These are phyloP conservation scores for Hypothenemus hampei DNA, from an alignment of 1,140 invertebrate genomes.

Conservation along the genomic window DNA sequence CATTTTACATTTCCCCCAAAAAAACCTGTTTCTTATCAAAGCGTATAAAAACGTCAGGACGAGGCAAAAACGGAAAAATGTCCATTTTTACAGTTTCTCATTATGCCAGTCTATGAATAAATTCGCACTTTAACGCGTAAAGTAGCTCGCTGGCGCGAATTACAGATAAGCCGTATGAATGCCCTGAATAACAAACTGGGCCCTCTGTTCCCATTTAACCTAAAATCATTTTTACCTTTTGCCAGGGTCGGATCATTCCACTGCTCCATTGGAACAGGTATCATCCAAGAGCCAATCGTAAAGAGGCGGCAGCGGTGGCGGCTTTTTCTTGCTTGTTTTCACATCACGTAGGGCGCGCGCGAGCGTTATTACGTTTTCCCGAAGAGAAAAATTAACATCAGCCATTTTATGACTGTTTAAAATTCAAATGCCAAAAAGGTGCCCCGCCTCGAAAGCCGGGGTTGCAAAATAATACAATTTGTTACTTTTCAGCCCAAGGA, in stretches of 20 bases:
- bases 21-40: constrained; percentile 52
- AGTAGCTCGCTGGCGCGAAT: constrained; percentile 39
- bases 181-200: constrained; percentile 41
- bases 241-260: too few species aligned
- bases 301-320: constrained; percentile 3
- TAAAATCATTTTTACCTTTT: too few species aligned
- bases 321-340: too few species aligned
- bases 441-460: constrained; percentile 4
- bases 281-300: constrained; percentile 15
- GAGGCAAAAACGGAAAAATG: constrained; percentile 45
- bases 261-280: constrained; percentile 9
- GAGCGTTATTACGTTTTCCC: constrained; percentile 21
- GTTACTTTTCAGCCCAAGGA: too few species aligned
- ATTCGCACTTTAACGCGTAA: constrained; percentile 48
- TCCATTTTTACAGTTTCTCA: constrained; percentile 53
- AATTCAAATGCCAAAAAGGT: constrained; percentile 13
- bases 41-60: constrained; percentile 47
- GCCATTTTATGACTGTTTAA: constrained; percentile 27
- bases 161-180: constrained; percentile 43
- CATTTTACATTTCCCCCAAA: too few species aligned
- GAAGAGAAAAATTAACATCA: constrained; percentile 27
- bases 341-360: constrained; percentile 12
- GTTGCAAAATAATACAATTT: constrained; percentile 19
- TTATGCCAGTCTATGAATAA: constrained; percentile 52
- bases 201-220: constrained; percentile 21